phyloP scores from a whole-genome alignment of 2,888 invertebrate species.

The Baronia brevicornis region DNA sequence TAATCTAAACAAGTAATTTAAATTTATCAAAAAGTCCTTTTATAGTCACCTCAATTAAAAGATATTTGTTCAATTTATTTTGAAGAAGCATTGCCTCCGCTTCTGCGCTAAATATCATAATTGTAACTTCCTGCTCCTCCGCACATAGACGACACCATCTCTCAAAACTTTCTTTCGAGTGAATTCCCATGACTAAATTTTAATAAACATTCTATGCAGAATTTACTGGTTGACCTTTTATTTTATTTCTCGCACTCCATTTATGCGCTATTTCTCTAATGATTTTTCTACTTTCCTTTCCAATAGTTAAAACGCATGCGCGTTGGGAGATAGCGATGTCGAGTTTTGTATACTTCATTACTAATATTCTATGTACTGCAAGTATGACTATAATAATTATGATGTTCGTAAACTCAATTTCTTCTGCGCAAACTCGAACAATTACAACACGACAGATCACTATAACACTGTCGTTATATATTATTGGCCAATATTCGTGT shows the following conservation, averaged over 20 bases:
- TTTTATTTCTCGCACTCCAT: constrained; percentile 17
- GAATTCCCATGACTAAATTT: constrained; percentile 29
- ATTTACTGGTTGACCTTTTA: too few relatives aligned
- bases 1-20: too few relatives aligned
- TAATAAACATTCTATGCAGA: constrained; percentile 15
- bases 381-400: too few relatives aligned
- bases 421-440: constrained; percentile 16
- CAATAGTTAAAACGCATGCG: constrained; percentile 46
- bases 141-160: constrained; percentile 80
- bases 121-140: constrained; percentile 73
- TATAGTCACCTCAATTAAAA: constrained; percentile 76
- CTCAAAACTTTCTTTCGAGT: constrained; percentile 43
- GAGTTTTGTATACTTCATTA: constrained; percentile 35
- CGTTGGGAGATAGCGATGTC: constrained; percentile 37
- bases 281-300: constrained; percentile 42
- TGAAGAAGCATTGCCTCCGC: constrained; percentile 78
- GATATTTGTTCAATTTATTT: constrained; percentile 80
- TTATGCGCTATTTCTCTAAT: constrained; percentile 29
- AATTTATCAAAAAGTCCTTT: neutral
- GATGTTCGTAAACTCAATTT: too few relatives aligned
- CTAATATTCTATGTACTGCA: too few relatives aligned
- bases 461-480: too few relatives aligned
- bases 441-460: too few relatives aligned
- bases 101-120: constrained; percentile 80
- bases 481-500: too few relatives aligned